Conservation (phyloP, 1,140 invertebrate genomes). For the Paraescarpia echinospica region DNA sequence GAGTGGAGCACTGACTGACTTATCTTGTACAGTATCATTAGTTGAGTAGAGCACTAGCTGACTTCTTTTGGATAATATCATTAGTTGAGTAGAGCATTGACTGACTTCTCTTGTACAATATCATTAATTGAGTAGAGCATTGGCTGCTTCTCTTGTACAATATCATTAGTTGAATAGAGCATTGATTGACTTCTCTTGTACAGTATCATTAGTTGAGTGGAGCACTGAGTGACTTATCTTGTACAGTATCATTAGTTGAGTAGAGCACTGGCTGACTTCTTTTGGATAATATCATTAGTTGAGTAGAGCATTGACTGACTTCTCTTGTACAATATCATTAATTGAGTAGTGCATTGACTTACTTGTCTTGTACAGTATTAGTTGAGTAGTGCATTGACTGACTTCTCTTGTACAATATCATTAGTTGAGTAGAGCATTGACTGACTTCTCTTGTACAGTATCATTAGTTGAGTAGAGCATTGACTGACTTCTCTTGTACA, state of each 20-base stretch:
- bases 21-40: slow-evolving; percentile 37
- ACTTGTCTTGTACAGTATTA: slow-evolving; percentile 42
- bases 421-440: background rate
- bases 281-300: slow-evolving; percentile 30
- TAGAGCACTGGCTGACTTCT: slow-evolving; percentile 39
- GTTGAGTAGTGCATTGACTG: slow-evolving; percentile 20
- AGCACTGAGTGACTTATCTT: slow-evolving; percentile 44
- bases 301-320: slow-evolving; percentile 35
- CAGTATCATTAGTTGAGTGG: background rate
- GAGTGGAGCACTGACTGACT: slow-evolving; percentile 34
- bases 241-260: background rate
- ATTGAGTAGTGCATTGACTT: slow-evolving; percentile 20
- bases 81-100: background rate
- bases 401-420: slow-evolving; percentile 43
- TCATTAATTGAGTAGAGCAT: background rate
- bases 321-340: slow-evolving; percentile 37
- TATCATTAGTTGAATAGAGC: background rate
- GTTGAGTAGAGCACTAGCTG: slow-evolving; percentile 18
- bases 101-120: slow-evolving; percentile 45
- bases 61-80: slow-evolving; percentile 43
- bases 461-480: background rate
- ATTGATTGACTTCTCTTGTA: slow-evolving; percentile 45
- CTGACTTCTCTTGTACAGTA: slow-evolving; percentile 45
- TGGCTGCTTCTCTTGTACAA: slow-evolving; percentile 43
- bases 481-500: slow-evolving; percentile 45